phyloP scores from a whole-genome alignment of 1,140 invertebrate genomes.

The Psilanteris sp. region DNA sequence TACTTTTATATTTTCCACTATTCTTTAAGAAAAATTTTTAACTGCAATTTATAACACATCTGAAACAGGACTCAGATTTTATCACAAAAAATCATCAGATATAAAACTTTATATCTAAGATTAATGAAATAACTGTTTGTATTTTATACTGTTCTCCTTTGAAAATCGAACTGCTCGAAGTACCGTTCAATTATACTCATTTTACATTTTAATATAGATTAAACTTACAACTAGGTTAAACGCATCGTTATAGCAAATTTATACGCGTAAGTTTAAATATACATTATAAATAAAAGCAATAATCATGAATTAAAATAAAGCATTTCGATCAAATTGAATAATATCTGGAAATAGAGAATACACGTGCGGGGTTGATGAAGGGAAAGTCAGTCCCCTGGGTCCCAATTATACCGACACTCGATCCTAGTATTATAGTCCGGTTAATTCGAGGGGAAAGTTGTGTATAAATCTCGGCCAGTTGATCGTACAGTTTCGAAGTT shows the following conservation, averaged over 20 bases:
- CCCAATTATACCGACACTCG: conserved; percentile 78
- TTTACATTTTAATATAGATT: no score
- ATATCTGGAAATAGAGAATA: conserved; percentile 3
- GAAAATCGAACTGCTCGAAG: no score
- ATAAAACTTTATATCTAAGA: background rate
- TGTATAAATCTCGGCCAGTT: conserved; percentile 76
- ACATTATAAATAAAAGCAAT: background rate
- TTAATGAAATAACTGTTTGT: background rate
- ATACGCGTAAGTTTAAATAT: no score
- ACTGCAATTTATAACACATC: conserved; percentile 33
- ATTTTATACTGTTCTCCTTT: background rate
- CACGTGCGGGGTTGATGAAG: conserved; percentile 32
- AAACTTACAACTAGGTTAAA: no score
- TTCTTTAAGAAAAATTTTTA: conserved; percentile 18
- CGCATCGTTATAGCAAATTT: no score
- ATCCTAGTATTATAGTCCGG: conserved; percentile 74
- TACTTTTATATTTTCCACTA: conserved; percentile 16
- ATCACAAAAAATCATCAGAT: conserved; percentile 17
- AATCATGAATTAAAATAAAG: background rate
- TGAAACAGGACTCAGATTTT: conserved; percentile 13
- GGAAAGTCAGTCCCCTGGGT: conserved; percentile 75
- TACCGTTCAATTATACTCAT: no score
- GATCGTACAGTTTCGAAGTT: conserved; percentile 74
- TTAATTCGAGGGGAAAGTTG: conserved; percentile 76
- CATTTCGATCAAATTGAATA: conserved; percentile 13